These are phyloP conservation scores for Noctua fimbriata DNA, from an alignment of 2,888 invertebrate species.

Conservation along the genomic window DNA sequence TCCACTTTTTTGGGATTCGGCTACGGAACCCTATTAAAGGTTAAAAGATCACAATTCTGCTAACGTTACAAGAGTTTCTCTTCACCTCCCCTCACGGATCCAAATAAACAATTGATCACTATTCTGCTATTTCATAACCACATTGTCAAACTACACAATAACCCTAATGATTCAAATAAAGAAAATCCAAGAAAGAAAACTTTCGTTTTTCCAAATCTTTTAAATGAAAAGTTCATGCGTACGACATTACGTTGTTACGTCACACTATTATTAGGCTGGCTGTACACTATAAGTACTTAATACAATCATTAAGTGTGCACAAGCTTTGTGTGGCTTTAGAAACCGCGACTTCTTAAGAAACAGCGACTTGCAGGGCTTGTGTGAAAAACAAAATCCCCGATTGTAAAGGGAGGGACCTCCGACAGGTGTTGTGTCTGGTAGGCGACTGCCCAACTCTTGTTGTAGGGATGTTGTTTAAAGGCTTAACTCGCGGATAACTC, in stretches of 20 bases:
- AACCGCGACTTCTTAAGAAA: slow-evolving; percentile 22
- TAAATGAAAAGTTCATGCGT: slow-evolving; percentile 56
- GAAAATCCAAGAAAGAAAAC: slow-evolving; percentile 35
- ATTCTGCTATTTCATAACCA: not conserved
- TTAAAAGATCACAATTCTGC: not conserved
- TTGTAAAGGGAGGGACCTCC: no score
- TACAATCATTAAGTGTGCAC: slow-evolving; percentile 50
- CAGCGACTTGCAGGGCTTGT: not conserved
- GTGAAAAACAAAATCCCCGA: not conserved
- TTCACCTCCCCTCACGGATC: not conserved
- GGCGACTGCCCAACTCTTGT: no score
- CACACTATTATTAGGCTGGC: slow-evolving; percentile 55
- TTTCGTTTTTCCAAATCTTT: slow-evolving; percentile 60
- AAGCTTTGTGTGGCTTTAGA: slow-evolving; percentile 38
- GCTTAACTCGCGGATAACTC: no score
- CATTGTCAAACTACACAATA: slow-evolving; percentile 7
- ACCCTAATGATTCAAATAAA: slow-evolving; percentile 32
- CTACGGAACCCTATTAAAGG: no score
- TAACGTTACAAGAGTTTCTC: not conserved
- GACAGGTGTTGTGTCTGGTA: no score
- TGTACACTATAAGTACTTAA: slow-evolving; percentile 44
- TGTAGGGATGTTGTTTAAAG: no score
- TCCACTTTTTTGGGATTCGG: no score
- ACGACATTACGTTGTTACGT: slow-evolving; percentile 51
- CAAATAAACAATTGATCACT: not conserved